Evolutionary conservation across 2,113 vertebrate species (phyloP).

Genomic region (Anhinga anhinga): DNA sequence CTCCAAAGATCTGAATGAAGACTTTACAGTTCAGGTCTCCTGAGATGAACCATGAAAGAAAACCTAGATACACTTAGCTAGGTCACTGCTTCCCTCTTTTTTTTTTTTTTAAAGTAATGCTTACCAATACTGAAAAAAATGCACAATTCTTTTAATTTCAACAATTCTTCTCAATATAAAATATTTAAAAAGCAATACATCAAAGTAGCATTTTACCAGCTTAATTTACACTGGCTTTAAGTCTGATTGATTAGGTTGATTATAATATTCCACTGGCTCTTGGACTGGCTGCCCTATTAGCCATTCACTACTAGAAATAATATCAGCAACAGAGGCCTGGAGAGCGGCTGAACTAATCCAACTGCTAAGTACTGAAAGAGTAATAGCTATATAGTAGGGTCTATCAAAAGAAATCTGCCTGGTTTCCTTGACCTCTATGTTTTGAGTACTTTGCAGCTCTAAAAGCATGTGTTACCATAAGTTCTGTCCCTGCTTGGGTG

Average conservation of each 20-base stretch:
- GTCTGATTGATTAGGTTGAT: not conserved
- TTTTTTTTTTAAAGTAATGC: not conserved
- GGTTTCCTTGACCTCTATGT: not conserved
- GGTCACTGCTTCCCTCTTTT: not conserved
- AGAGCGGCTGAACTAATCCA: not conserved
- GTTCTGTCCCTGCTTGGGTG: slow-evolving; percentile 95
- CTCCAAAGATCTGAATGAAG: not conserved
- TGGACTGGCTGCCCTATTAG: not conserved
- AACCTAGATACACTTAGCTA: not conserved
- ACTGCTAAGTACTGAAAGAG: not conserved
- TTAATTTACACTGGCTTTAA: not conserved
- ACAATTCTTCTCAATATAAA: not conserved
- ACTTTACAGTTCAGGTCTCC: not conserved
- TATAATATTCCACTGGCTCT: not conserved
- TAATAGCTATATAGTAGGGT: not conserved
- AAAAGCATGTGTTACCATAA: slow-evolving; percentile 80
- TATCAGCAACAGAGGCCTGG: not conserved
- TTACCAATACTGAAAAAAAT: not conserved
- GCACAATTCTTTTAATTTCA: not conserved
- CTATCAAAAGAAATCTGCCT: not conserved
- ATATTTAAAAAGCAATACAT: not conserved
- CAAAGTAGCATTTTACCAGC: not conserved
- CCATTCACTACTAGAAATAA: not conserved
- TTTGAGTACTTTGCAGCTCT: not conserved
- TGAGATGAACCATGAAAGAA: not conserved